Evolutionary conservation across 2,797 vertebrate genomes (phyloP).

Genomic region (Botia almorhae): DNA sequence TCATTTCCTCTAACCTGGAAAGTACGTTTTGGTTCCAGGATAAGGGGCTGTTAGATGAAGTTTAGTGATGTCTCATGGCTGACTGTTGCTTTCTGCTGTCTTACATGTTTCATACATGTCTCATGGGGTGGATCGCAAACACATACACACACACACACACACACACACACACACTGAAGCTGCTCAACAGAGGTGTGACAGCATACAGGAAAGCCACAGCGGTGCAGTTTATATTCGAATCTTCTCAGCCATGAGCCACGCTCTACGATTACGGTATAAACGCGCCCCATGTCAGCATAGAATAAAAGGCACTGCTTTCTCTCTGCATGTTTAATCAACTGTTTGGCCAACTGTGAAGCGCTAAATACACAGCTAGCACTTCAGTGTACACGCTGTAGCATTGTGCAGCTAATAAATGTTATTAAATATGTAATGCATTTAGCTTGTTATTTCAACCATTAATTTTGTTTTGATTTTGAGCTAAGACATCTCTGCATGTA

Average conservation of each 20-base stretch:
- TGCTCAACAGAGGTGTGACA: not conserved
- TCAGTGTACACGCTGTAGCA: not conserved
- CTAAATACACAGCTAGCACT: slow-evolving; percentile 27
- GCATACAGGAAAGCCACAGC: not conserved
- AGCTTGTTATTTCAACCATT: not conserved
- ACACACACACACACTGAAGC: not conserved
- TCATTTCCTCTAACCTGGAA: not conserved
- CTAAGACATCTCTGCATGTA: not conserved
- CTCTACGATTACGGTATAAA: slow-evolving; percentile 55
- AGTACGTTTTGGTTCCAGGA: not conserved
- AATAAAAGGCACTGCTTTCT: slow-evolving; percentile 54
- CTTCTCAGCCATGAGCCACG: slow-evolving; percentile 10
- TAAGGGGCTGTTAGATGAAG: not conserved
- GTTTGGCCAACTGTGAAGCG: slow-evolving; percentile 59
- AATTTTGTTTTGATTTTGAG: not conserved
- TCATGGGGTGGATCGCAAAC: not conserved
- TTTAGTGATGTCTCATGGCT: not conserved
- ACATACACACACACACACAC: not conserved
- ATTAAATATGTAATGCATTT: not conserved
- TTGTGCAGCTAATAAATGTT: slow-evolving; percentile 11
- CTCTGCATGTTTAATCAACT: slow-evolving; percentile 59
- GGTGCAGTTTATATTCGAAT: not conserved
- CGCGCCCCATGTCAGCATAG: slow-evolving; percentile 47
- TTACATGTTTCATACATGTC: slow-evolving; percentile 11
- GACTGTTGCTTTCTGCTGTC: not conserved